These are phyloP conservation scores for Erethizon dorsatum DNA, from an alignment of 2,797 vertebrate genomes.

Conservation along the genomic window DNA sequence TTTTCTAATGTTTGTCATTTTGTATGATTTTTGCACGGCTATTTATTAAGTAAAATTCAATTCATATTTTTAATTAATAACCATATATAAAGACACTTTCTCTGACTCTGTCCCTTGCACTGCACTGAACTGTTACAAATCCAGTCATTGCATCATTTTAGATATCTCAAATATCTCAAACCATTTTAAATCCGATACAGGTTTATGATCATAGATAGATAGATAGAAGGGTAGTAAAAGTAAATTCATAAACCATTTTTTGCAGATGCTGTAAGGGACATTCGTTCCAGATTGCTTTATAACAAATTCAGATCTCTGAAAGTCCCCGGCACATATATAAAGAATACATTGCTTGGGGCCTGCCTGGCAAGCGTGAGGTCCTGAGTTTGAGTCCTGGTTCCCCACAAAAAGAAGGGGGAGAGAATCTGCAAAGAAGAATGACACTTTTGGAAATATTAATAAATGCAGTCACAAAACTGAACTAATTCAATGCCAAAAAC, in stretches of 20 bases:
- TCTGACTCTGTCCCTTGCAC: background rate
- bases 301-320: conserved; percentile 37
- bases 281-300: background rate
- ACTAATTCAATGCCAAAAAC: background rate
- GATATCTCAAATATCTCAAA: background rate
- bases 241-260: background rate
- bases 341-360: background rate
- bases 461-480: background rate
- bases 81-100: background rate
- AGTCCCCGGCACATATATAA: background rate
- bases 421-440: background rate
- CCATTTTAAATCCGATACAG: background rate
- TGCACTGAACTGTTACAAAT: background rate
- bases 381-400: too few species aligned
- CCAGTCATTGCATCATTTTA: background rate
- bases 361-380: too few species aligned
- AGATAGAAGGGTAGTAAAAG: background rate
- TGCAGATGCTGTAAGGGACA: background rate
- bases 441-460: conserved; percentile 9
- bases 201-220: background rate
- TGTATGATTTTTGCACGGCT: background rate
- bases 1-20: background rate
- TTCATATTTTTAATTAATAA: background rate
- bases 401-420: too few species aligned
- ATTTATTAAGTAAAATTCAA: conserved; percentile 44